A percentile compares a stretch with the other conserved stretches of the same genome.
These are phyloP conservation scores for Spodoptera picta DNA, from an alignment of 2,888 invertebrate species.

Conservation along the genomic window DNA sequence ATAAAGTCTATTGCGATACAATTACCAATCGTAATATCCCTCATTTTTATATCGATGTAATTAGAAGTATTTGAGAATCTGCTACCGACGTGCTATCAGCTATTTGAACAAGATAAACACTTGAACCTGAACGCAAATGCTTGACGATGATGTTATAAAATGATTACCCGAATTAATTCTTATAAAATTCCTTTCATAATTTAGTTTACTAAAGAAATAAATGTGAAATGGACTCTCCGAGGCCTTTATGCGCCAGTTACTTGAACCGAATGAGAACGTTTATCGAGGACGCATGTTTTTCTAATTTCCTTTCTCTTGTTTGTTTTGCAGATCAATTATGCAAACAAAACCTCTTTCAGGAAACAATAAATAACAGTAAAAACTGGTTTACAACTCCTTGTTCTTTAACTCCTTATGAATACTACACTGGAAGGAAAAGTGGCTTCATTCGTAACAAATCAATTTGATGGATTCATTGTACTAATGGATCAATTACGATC, in stretches of 20 bases:
- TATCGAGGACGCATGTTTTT: too few relatives aligned
- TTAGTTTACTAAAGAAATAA: too few relatives aligned
- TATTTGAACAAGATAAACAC: too few relatives aligned
- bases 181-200: too few relatives aligned
- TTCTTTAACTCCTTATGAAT: constrained; percentile 6
- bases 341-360: constrained; percentile 9
- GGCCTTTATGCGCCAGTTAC: too few relatives aligned
- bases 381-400: not conserved
- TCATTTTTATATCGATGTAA: constrained; percentile 7
- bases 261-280: too few relatives aligned
- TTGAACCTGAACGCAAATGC: too few relatives aligned
- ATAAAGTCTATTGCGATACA: constrained; percentile 31
- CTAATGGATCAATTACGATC: constrained; percentile 30
- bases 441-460: constrained; percentile 14
- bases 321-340: not conserved
- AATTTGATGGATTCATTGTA: constrained; percentile 22
- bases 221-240: too few relatives aligned
- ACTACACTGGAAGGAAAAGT: constrained; percentile 21
- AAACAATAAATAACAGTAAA: constrained; percentile 1
- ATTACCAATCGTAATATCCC: constrained; percentile 15
- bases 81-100: not conserved
- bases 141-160: too few relatives aligned
- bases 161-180: too few relatives aligned
- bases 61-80: constrained; percentile 10
- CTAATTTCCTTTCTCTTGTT: too few relatives aligned